Base-by-base conservation (phyloP, 2,888 invertebrate species). In the Proisotoma minuta region DNA sequence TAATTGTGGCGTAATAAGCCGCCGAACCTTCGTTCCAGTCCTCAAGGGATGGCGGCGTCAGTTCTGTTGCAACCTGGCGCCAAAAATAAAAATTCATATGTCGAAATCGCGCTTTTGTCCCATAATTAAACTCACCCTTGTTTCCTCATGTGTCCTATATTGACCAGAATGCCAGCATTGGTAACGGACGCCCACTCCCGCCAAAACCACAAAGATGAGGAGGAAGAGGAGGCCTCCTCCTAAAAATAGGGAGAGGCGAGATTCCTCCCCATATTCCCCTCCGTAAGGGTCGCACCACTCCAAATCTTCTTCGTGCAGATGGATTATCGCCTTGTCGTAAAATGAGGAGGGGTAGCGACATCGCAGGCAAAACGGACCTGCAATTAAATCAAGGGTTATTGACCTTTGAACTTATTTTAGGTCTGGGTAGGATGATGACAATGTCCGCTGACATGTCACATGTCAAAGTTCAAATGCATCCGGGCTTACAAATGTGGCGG, bases 91-190 rank as follows among this genome's bases (percentile, higher is more conserved):
- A 43, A 43, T 43, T 15, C 5, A 43, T 18, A 43, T 15, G 5
- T 43, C 20, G 43, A 43, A 43, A 18, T 43, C 18, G 20, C 15
- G 20, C 43, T n/a, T n/a, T 43, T 20, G 8, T 34, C 8, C 43
- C 43, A 20, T n/a, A n/a, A n/a, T 20, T 43, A 5, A 34, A 43
- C 43, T 43, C 18, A 27, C 51, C 51, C 80, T 78, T 67, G 86
- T 85, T 75, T 87, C 88, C 77, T 89, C 89, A 75, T 88, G 84
- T 12, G 89, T 89, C 76, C 89, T 89, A 78, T 89, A 89, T 51
- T 84, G 83, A 8, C 86, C 85, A 5, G 86, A 85, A 62, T 84
- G 84, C 29, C 85, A 82, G 73, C 86, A 85, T 73, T 86, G 51
- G 20, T 51, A 51, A 74, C 84, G 83, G 57, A 86, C 78, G 2